Conservation (phyloP, 2,797 vertebrate genomes). For the Sebastes glaucus region DNA sequence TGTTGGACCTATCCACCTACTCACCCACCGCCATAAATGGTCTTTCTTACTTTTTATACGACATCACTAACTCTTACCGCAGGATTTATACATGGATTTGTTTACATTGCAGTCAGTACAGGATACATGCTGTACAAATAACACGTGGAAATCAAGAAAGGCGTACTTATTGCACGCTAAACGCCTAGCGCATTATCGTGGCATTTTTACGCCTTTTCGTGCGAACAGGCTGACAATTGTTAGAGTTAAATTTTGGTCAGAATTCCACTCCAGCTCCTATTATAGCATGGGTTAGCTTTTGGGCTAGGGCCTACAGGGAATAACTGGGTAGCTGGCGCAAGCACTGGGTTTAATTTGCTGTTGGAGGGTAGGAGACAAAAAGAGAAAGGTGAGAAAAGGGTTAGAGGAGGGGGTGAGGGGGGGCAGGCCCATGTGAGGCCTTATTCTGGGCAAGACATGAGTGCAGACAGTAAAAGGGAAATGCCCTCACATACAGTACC, state of each 20-base stretch:
- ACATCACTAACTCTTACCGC: too few species aligned
- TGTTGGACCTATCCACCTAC: too few species aligned
- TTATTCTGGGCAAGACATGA: constrained; percentile 31
- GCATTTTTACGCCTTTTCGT: too few species aligned
- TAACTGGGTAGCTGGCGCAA: constrained; percentile 37
- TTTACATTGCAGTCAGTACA: too few species aligned
- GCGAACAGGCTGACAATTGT: too few species aligned
- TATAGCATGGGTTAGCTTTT: neutral
- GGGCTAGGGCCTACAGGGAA: neutral
- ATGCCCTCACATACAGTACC: neutral
- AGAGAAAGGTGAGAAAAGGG: constrained; percentile 12
- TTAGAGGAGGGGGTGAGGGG: neutral
- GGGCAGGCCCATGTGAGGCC: neutral
- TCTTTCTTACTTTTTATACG: too few species aligned
- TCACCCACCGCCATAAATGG: too few species aligned
- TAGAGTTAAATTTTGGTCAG: neutral
- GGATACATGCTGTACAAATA: too few species aligned
- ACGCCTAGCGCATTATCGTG: too few species aligned
- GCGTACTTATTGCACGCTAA: too few species aligned
- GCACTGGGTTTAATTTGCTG: constrained; percentile 43
- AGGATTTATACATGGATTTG: too few species aligned
- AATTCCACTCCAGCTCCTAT: neutral
- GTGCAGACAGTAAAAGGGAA: constrained; percentile 21
- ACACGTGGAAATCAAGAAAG: too few species aligned
- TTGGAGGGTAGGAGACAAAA: constrained; percentile 28